Evolutionary conservation across 2,113 vertebrate species (phyloP).

Genomic region (Ammospiza caudacuta): DNA sequence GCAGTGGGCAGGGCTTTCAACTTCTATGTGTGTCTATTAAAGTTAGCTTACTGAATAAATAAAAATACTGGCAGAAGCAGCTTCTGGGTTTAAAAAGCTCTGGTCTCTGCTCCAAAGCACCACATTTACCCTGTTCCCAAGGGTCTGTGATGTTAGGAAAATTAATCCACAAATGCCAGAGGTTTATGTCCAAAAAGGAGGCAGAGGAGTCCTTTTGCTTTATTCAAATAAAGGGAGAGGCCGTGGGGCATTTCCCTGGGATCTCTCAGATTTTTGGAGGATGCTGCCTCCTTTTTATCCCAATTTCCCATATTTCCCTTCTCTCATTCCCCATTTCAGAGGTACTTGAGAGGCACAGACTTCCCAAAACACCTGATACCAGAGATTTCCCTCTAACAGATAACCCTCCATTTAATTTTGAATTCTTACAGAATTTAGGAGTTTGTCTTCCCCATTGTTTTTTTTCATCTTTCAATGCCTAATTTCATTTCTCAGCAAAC

Average conservation of each 20-base stretch:
- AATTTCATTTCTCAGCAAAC: too few relatives aligned
- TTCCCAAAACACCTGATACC: not conserved
- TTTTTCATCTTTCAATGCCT: not conserved
- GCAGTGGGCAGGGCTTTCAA: not conserved
- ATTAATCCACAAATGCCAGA: too few relatives aligned
- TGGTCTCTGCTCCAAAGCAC: not conserved
- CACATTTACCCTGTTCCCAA: not conserved
- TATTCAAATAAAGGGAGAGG: not conserved
- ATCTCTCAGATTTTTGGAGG: not conserved
- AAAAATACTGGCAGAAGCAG: not conserved
- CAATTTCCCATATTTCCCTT: not conserved
- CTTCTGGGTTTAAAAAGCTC: conserved; percentile 31
- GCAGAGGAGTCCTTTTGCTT: not conserved
- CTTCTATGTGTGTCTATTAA: not conserved
- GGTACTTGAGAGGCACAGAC: not conserved
- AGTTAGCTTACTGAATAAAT: not conserved
- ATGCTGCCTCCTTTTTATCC: not conserved
- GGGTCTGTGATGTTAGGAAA: not conserved
- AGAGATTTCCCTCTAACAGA: not conserved
- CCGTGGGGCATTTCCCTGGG: not conserved
- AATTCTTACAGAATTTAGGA: not conserved
- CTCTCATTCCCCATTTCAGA: not conserved
- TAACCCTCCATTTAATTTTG: not conserved
- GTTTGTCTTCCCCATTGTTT: not conserved
- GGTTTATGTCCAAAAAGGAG: not conserved